Evolutionary conservation across 2,113 vertebrate species (phyloP).

Genomic region (Nettapus auritus): DNA sequence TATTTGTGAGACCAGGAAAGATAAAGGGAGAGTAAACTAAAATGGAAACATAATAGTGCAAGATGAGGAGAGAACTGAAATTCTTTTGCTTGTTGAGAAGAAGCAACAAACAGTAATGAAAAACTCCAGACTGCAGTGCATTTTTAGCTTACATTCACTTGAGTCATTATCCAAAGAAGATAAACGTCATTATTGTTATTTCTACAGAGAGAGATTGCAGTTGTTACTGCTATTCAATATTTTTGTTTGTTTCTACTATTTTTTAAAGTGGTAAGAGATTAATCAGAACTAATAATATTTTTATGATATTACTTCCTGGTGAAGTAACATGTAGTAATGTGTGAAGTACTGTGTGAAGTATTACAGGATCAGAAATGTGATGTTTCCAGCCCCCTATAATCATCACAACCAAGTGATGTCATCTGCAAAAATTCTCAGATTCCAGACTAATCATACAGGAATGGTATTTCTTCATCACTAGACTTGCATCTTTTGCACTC

Average conservation of each 20-base stretch:
- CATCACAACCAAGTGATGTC: not conserved
- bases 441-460: not conserved
- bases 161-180: not conserved
- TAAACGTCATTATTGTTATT: not conserved
- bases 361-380: not conserved
- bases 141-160: not conserved
- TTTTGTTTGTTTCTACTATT: not conserved
- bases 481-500: not conserved
- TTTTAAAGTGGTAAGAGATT: not conserved
- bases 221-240: not conserved
- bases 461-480: not conserved
- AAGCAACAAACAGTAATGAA: not conserved
- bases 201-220: not conserved
- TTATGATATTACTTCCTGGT: not conserved
- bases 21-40: not conserved
- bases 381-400: not conserved
- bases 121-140: not conserved
- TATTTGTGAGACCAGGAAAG: not conserved
- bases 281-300: not conserved
- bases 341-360: not conserved
- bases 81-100: not conserved
- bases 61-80: not conserved
- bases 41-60: not conserved
- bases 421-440: not conserved
- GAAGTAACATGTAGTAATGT: not conserved